Evolutionary conservation across 2,888 invertebrate genomes (phyloP).

Genomic region (Diarsia dahlii): DNA sequence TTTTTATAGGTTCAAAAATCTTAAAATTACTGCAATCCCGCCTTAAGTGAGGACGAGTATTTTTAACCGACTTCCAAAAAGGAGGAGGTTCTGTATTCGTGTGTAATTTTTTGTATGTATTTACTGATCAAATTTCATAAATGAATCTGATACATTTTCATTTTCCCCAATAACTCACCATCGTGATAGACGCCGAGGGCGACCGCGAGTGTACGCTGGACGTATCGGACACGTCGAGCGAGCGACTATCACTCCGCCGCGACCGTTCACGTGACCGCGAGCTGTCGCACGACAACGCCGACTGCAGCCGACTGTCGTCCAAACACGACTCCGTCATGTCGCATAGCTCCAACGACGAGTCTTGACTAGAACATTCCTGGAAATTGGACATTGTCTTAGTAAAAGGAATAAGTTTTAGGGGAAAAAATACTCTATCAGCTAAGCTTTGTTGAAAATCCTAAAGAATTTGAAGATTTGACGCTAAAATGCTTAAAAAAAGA

Average conservation of each 20-base stretch:
- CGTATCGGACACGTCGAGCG: constrained; percentile 87
- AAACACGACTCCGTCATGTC: constrained; percentile 83
- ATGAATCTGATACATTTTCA: too few relatives aligned
- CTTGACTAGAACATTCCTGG: constrained; percentile 90
- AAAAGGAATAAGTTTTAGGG: not conserved
- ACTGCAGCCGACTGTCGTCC: constrained; percentile 86
- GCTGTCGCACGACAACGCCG: constrained; percentile 87
- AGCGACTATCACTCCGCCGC: constrained; percentile 87
- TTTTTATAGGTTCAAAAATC: too few relatives aligned
- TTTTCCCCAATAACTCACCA: constrained; percentile 73
- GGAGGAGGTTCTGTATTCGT: too few relatives aligned
- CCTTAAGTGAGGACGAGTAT: too few relatives aligned
- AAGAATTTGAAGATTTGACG: not conserved
- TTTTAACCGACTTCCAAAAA: too few relatives aligned
- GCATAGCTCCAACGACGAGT: constrained; percentile 88
- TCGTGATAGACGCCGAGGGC: constrained; percentile 87
- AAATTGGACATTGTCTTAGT: constrained; percentile 59
- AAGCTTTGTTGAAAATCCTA: constrained; percentile 30
- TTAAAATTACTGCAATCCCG: too few relatives aligned
- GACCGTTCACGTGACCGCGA: constrained; percentile 84
- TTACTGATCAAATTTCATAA: too few relatives aligned
- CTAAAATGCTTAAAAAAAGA: not conserved
- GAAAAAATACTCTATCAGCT: constrained; percentile 27
- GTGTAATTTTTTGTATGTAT: too few relatives aligned
- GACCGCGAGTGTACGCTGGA: constrained; percentile 87